Conservation (phyloP, 2,113 vertebrate species). For the Budorcas taxicolor region DNA sequence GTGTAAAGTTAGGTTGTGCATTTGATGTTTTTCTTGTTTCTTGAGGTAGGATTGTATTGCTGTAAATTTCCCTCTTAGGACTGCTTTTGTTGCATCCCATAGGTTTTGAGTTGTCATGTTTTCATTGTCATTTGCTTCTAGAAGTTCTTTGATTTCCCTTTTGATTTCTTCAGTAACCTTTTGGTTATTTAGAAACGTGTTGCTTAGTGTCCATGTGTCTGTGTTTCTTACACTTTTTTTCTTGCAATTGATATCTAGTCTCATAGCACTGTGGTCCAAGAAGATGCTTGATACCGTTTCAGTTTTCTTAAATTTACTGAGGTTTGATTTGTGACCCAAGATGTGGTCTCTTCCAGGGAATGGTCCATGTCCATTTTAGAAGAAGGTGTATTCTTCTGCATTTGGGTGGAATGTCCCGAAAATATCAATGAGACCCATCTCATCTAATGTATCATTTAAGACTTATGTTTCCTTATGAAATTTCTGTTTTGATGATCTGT, state of each 20-base stretch:
- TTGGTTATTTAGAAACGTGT: background rate
- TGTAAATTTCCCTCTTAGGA: background rate
- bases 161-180: background rate
- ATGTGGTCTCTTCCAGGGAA: background rate
- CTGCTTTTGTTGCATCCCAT: background rate
- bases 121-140: background rate
- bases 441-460: background rate
- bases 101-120: background rate
- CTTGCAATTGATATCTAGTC: background rate
- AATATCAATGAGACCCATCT: background rate
- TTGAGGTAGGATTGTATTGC: background rate
- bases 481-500: background rate
- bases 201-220: background rate
- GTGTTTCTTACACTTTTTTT: background rate
- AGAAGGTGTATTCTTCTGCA: background rate
- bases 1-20: background rate
- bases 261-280: background rate
- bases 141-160: background rate
- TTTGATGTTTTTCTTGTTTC: background rate
- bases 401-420: background rate
- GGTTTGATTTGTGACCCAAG: background rate
- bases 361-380: background rate
- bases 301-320: background rate
- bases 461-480: background rate
- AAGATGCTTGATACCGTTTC: background rate